A percentile compares a stretch with the other conserved stretches of the same genome.
These are phyloP conservation scores for Denticeps clupeoides DNA, from an alignment of 2,797 vertebrate genomes.

Conservation along the genomic window DNA sequence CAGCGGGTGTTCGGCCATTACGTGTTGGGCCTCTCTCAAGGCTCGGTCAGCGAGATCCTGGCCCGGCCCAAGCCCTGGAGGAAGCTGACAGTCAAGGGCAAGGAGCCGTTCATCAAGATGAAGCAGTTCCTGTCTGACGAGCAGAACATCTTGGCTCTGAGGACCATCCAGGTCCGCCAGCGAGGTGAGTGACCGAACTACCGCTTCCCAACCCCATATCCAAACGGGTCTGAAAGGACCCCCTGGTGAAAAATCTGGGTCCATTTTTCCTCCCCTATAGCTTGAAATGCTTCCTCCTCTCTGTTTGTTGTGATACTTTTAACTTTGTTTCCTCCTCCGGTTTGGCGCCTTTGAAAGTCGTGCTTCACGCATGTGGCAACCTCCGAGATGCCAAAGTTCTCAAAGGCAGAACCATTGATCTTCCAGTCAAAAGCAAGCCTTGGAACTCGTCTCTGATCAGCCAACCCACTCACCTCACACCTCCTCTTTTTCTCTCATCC, in stretches of 20 bases:
- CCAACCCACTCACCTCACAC: slow-evolving; percentile 56
- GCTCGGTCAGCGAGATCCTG: slow-evolving; percentile 96
- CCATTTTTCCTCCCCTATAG: background rate
- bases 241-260: too few species aligned
- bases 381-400: slow-evolving; percentile 59
- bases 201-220: background rate
- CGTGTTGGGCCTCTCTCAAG: slow-evolving; percentile 91
- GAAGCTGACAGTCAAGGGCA: slow-evolving; percentile 97
- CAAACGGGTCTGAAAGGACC: too few species aligned
- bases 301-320: slow-evolving; percentile 62
- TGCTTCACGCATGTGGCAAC: slow-evolving; percentile 60
- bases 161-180: slow-evolving; percentile 97
- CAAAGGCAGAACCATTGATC: slow-evolving; percentile 71
- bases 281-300: background rate
- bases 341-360: slow-evolving; percentile 60
- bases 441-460: slow-evolving; percentile 67
- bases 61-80: slow-evolving; percentile 97
- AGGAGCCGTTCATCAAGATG: slow-evolving; percentile 98
- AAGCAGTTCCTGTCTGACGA: slow-evolving; percentile 97
- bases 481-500: slow-evolving; percentile 5
- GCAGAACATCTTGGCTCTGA: slow-evolving; percentile 91
- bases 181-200: slow-evolving; percentile 72
- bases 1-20: slow-evolving; percentile 96
- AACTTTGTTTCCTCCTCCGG: slow-evolving; percentile 67
- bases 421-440: slow-evolving; percentile 66